phyloP scores from a whole-genome alignment of 2,113 vertebrate species.

The Rhinichthys klamathensis region DNA sequence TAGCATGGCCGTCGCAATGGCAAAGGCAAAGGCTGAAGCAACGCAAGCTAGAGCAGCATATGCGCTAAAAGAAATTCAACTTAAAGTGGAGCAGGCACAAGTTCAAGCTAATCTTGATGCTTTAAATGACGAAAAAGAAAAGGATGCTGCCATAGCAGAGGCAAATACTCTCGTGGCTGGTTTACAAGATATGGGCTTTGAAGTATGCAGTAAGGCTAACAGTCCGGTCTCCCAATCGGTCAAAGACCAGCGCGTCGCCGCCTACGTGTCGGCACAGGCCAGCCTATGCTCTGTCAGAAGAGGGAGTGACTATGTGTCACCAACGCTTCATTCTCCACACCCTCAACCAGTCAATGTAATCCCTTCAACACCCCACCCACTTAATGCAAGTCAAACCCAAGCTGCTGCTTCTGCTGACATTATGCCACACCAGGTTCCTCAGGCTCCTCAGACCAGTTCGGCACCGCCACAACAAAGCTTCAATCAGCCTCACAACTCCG shows the following conservation, averaged over 20 bases:
- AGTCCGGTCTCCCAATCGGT: neutral
- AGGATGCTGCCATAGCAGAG: constrained; percentile 15
- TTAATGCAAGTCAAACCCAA: neutral
- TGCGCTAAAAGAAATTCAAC: too few relatives aligned
- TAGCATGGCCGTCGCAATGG: neutral
- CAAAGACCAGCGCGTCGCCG: neutral
- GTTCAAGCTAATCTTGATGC: too few relatives aligned
- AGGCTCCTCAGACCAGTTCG: neutral
- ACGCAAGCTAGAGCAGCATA: neutral
- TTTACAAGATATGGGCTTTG: constrained; percentile 24
- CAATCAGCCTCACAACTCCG: neutral
- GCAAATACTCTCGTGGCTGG: constrained; percentile 5
- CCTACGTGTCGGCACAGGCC: neutral
- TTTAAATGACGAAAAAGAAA: too few relatives aligned
- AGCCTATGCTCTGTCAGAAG: neutral
- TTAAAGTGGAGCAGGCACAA: too few relatives aligned
- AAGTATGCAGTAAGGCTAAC: constrained; percentile 10
- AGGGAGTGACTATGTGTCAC: neutral
- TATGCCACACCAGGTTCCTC: neutral
- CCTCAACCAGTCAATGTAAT: neutral
- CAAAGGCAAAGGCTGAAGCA: neutral
- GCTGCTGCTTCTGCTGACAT: neutral
- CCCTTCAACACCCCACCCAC: neutral
- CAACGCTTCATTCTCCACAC: neutral
- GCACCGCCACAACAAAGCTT: neutral